phyloP scores from a whole-genome alignment of 2,797 vertebrate species.

The Adelosebastes latens region DNA sequence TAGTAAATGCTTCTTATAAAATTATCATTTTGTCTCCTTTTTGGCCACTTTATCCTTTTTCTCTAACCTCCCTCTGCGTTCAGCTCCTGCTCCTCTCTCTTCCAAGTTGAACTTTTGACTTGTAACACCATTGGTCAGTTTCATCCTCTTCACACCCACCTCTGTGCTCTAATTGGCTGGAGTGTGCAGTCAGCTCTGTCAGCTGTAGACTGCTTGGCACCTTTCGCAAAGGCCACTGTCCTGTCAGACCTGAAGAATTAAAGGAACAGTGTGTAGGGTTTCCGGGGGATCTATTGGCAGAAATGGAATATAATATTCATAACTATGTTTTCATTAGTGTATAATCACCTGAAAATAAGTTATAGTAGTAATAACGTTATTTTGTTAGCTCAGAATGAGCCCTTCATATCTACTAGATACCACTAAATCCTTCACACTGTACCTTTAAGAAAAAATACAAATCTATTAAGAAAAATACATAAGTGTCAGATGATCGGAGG shows the following conservation, averaged over 20 bases:
- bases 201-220: slow-evolving; percentile 25
- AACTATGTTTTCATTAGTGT: no score
- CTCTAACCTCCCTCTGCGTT: neutral
- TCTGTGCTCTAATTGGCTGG: slow-evolving; percentile 47
- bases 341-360: no score
- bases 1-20: slow-evolving; percentile 39
- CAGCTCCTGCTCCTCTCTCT: neutral
- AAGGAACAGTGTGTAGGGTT: no score
- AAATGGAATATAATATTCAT: no score
- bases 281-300: no score
- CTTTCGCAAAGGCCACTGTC: neutral
- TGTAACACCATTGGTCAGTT: slow-evolving; percentile 34
- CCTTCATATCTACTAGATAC: no score
- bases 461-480: neutral
- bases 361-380: no score
- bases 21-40: neutral
- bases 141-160: neutral
- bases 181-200: neutral
- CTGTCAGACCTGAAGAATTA: no score
- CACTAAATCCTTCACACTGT: no score
- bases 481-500: neutral
- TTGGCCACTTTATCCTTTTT: neutral
- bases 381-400: no score
- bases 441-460: neutral
- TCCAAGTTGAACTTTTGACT: slow-evolving; percentile 37